Evolutionary conservation across 2,113 vertebrate species (phyloP).

Genomic region (Halichoerus grypus): DNA sequence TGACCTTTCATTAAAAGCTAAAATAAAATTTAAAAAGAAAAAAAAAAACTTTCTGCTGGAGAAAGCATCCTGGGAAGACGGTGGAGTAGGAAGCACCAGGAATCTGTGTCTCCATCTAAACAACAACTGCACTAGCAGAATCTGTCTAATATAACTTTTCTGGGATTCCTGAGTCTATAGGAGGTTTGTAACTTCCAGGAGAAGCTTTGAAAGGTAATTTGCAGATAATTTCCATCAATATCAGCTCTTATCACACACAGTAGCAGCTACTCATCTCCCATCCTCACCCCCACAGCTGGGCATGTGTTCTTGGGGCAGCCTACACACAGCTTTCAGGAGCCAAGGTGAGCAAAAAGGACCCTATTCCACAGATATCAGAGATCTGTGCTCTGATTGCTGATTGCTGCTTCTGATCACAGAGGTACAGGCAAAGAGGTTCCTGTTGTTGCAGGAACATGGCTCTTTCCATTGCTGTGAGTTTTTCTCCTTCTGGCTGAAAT

Average conservation of each 20-base stretch:
- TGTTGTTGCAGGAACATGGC: not conserved
- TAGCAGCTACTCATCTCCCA: not conserved
- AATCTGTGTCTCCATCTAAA: not conserved
- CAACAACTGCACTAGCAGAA: not conserved
- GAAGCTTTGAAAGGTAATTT: not conserved
- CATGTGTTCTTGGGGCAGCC: not conserved
- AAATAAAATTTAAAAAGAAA: not conserved
- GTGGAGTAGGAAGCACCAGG: not conserved
- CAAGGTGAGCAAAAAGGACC: not conserved
- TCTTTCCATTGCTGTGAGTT: not conserved
- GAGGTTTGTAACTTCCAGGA: not conserved
- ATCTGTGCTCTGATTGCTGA: not conserved
- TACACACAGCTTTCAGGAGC: not conserved
- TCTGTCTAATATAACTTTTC: not conserved
- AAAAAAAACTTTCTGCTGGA: not conserved
- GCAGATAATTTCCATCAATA: not conserved
- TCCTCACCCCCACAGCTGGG: not conserved
- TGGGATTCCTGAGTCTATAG: not conserved
- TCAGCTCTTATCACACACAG: not conserved
- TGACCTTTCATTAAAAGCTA: not conserved
- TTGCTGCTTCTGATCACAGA: not conserved
- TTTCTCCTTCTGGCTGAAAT: not conserved
- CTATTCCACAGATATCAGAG: not conserved
- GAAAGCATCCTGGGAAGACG: not conserved
- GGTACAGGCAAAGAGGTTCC: not conserved